Percentiles rank a stretch among this genome's conserved stretches.
phyloP scores from a whole-genome alignment of 2,888 invertebrate genomes.

The Agonopterix heracliana region DNA sequence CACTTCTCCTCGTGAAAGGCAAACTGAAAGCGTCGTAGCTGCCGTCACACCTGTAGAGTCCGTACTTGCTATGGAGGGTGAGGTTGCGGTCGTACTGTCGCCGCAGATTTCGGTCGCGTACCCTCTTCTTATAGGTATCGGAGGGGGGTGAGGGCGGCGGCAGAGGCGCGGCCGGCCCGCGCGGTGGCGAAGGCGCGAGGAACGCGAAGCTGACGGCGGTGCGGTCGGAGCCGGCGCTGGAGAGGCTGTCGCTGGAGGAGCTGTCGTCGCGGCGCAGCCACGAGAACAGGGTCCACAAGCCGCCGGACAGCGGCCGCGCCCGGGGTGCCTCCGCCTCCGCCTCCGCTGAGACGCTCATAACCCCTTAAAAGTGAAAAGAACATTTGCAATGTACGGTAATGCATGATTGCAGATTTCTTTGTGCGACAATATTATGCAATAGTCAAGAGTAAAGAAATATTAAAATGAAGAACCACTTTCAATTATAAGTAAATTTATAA shows the following conservation, averaged over 20 bases:
- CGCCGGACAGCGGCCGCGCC: slow-evolving; percentile 63
- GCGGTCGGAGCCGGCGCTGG: slow-evolving; percentile 82
- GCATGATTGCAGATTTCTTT: no score
- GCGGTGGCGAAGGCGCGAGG: slow-evolving; percentile 74
- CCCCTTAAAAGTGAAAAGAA: slow-evolving; percentile 36
- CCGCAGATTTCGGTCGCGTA: slow-evolving; percentile 76
- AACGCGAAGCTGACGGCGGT: slow-evolving; percentile 85
- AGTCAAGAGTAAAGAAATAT: no score
- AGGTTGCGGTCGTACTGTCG: slow-evolving; percentile 77
- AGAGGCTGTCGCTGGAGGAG: slow-evolving; percentile 70
- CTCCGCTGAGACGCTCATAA: slow-evolving; percentile 54
- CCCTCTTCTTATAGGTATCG: slow-evolving; percentile 78
- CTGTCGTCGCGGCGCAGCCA: slow-evolving; percentile 81
- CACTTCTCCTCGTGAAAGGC: slow-evolving; percentile 35
- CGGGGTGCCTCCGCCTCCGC: slow-evolving; percentile 36
- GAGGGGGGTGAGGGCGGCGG: slow-evolving; percentile 76
- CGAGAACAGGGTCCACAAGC: slow-evolving; percentile 79
- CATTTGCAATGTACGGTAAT: no score
- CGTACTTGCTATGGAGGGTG: slow-evolving; percentile 80
- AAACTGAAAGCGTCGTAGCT: slow-evolving; percentile 60
- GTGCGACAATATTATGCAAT: no score
- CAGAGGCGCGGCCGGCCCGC: slow-evolving; percentile 58
- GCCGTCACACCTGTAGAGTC: slow-evolving; percentile 48
- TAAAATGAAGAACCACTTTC: no score
- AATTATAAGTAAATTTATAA: no score